Evolutionary conservation across 1,140 invertebrate genomes (phyloP).

Genomic region (Oedothorax gibbosus): DNA sequence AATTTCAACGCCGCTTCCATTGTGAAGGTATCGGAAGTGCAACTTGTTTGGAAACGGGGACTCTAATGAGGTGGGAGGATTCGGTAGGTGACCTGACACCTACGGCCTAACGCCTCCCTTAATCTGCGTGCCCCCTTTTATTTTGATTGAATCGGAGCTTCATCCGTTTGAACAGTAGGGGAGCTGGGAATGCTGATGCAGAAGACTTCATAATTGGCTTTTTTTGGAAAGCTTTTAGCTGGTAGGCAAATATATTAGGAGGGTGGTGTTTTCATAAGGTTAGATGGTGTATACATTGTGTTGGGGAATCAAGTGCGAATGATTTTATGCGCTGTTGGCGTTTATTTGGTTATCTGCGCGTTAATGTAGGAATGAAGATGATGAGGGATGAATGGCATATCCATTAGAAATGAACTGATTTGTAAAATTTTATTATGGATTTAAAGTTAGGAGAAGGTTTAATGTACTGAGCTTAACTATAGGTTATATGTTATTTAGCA

Average conservation of each 20-base stretch:
- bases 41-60: constrained; percentile 49
- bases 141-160: constrained; percentile 49
- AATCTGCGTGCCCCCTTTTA: constrained; percentile 47
- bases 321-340: too few relatives aligned
- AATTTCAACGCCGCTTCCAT: constrained; percentile 43
- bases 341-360: too few relatives aligned
- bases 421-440: too few relatives aligned
- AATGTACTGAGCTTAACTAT: too few relatives aligned
- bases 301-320: too few relatives aligned
- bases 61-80: constrained; percentile 56
- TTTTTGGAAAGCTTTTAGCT: constrained; percentile 25
- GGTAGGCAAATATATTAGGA: not conserved
- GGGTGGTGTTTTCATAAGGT: too few relatives aligned
- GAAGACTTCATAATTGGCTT: not conserved
- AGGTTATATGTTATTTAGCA: too few relatives aligned
- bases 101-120: constrained; percentile 45
- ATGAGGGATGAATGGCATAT: too few relatives aligned
- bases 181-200: not conserved
- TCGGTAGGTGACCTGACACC: constrained; percentile 42
- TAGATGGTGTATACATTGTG: too few relatives aligned
- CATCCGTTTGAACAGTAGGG: not conserved
- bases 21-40: constrained; percentile 35
- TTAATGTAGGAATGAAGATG: too few relatives aligned
- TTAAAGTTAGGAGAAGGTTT: too few relatives aligned
- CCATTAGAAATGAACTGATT: too few relatives aligned